phyloP scores from a whole-genome alignment of 2,888 invertebrate genomes.

The Aspidapion aeneum region DNA sequence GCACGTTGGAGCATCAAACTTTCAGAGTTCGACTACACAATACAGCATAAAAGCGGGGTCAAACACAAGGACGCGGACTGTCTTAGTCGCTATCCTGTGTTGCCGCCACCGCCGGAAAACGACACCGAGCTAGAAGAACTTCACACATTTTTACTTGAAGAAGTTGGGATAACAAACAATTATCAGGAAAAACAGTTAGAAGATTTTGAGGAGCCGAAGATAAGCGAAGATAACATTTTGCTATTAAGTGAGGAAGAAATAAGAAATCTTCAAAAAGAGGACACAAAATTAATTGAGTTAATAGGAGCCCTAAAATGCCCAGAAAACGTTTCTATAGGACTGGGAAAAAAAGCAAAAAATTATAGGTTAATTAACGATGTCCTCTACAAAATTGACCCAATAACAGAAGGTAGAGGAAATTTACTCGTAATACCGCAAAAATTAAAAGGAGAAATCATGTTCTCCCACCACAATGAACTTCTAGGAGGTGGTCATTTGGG shows the following conservation, averaged over 20 bases:
- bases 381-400: background rate
- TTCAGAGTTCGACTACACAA: constrained; percentile 7
- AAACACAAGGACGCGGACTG: constrained; percentile 5
- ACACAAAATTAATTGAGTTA: background rate
- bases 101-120: background rate
- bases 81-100: constrained; percentile 5
- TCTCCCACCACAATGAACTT: constrained; percentile 23
- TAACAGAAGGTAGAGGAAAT: constrained; percentile 11
- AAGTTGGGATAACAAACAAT: too few species aligned
- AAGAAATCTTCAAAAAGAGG: background rate
- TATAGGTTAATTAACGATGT: background rate
- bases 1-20: constrained; percentile 6
- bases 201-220: too few species aligned
- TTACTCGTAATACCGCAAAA: constrained; percentile 27
- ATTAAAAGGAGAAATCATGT: constrained; percentile 25
- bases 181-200: too few species aligned
- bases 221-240: too few species aligned
- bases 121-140: background rate
- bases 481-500: constrained; percentile 24
- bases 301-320: background rate
- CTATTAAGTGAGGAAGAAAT: background rate
- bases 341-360: background rate
- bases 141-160: background rate
- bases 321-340: background rate
- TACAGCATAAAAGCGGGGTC: constrained; percentile 4